Evolutionary conservation across 2,888 invertebrate species (phyloP), one percentile per base, ranked within the genome.

Genomic region (Nomada fucata): DNA sequence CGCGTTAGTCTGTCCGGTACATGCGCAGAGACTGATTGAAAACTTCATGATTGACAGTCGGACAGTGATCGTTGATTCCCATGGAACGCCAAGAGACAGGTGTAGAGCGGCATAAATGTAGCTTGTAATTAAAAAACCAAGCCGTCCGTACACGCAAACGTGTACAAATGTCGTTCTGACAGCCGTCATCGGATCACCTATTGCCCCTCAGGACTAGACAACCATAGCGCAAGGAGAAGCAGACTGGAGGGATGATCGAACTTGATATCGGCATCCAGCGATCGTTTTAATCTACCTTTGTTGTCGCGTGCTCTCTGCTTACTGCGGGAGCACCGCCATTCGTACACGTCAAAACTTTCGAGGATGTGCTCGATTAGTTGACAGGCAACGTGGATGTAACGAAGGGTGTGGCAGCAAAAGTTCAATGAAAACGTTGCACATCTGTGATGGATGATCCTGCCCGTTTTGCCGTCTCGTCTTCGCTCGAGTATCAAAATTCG

Each of bases 111-210:
- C 55, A 63, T n/a, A 69, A 75, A 78, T 79, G 74, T 52, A 18
- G 60, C 71, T 42, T 26, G 67, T 84, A 80, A 84, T 84, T 79
- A 84, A 84, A 82, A 84, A 57, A 50, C 73, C 53, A 15, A 53
- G 15, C 36, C 36, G 29, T 52, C 47, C 36, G 64, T 42, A 20
- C 47, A 42, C 47, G 42, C 26, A 42, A 50, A 50, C 57, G 50
- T 29, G 59, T 59, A 70, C 53, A 52, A 76, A 76, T 76, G 82
- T 72, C 82, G 44, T 60, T 68, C 64, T 44, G 76, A 72, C 82
- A 68, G 64, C 59, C 72, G 60, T 82, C 76, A 82, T 82, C 44
- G 69, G 63, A 53, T 69, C 71, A 42, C 18, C 53, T 11, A 70
- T 76, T 71, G 50, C 59, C 52, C 42, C 59, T 36, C 36, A 55